Conservation (phyloP, 2,113 vertebrate genomes). For the Polyodon spathula region DNA sequence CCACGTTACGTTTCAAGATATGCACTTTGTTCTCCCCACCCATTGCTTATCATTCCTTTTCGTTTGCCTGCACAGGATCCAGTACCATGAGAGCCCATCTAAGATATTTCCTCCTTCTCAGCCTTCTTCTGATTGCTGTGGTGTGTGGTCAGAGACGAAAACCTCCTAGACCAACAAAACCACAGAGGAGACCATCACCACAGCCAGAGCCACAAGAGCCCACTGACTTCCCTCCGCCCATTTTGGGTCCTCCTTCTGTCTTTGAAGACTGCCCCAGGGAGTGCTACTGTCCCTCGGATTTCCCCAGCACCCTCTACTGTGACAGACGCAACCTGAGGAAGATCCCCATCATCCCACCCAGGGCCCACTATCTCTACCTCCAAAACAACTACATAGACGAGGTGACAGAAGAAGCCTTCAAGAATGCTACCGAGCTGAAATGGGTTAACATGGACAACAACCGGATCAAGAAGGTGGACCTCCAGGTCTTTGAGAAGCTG, state of each 20-base stretch:
- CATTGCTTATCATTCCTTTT: neutral
- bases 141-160: conserved; percentile 50
- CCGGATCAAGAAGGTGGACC: conserved; percentile 76
- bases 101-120: conserved; percentile 60
- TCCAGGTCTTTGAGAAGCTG: conserved; percentile 73
- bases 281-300: conserved; percentile 73
- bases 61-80: conserved; percentile 31
- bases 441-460: conserved; percentile 96
- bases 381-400: conserved; percentile 93
- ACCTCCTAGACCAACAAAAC: conserved; percentile 45
- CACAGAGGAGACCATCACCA: conserved; percentile 31
- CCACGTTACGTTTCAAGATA: no score
- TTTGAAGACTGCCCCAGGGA: conserved; percentile 83
- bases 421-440: conserved; percentile 70
- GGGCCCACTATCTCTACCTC: conserved; percentile 85
- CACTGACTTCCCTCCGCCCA: conserved; percentile 81
- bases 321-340: conserved; percentile 88
- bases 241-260: conserved; percentile 70
- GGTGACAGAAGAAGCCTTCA: conserved; percentile 75
- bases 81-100: conserved; percentile 73
- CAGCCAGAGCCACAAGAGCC: conserved; percentile 67
- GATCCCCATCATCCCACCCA: conserved; percentile 74
- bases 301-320: conserved; percentile 83
- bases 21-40: neutral
- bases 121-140: conserved; percentile 56